Evolutionary conservation across 2,113 vertebrate species (phyloP).

Genomic region (Oncorhynchus clarkii): DNA sequence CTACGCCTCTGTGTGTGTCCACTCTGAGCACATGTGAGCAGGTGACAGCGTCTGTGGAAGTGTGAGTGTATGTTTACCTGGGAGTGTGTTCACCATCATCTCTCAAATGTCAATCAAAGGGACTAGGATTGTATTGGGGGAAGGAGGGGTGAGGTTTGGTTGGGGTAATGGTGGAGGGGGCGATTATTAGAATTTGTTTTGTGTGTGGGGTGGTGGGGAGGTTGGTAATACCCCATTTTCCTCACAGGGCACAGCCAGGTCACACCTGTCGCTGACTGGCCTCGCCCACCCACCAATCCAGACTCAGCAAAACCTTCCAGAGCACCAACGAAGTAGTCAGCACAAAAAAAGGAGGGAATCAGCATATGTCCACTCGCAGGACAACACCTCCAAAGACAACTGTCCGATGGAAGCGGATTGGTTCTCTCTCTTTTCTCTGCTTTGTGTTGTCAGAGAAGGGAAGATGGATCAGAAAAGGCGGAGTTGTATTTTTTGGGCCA

Average conservation of each 20-base stretch:
- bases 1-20: no score
- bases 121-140: no score
- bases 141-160: no score
- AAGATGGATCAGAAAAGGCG: not conserved
- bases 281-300: slow-evolving; percentile 14
- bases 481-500: not conserved
- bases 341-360: slow-evolving; percentile 65
- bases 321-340: slow-evolving; percentile 66
- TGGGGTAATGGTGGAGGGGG: not conserved
- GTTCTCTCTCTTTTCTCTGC: slow-evolving; percentile 32
- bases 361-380: slow-evolving; percentile 70
- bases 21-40: slow-evolving; percentile 27
- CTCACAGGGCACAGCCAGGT: not conserved
- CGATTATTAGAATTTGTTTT: no score
- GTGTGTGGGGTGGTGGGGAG: not conserved
- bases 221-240: no score
- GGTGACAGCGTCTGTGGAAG: slow-evolving; percentile 35
- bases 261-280: not conserved
- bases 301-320: slow-evolving; percentile 60
- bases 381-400: slow-evolving; percentile 68
- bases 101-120: not conserved
- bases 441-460: slow-evolving; percentile 11
- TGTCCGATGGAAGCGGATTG: slow-evolving; percentile 62
- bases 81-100: not conserved
- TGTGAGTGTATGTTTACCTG: slow-evolving; percentile 1